A percentile compares a stretch with the other conserved stretches of the same genome.
phyloP scores from a whole-genome alignment of 2,888 invertebrate species.

The Plusia festucae region DNA sequence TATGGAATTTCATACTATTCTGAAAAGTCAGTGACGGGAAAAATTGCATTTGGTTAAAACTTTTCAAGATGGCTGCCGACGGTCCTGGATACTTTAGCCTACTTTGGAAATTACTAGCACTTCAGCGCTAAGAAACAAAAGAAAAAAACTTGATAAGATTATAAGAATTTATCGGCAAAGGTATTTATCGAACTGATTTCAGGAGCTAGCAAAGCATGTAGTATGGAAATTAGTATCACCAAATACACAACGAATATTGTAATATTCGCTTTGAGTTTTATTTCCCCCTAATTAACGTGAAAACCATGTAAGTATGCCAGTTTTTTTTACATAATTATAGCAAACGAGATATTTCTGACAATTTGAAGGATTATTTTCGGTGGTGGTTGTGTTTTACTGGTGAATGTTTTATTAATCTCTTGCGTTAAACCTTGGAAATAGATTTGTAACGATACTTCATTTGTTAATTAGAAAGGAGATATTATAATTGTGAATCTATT shows the following conservation, averaged over 20 bases:
- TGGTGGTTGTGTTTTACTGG: neutral
- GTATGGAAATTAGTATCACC: neutral
- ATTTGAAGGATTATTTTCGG: neutral
- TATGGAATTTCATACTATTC: too few relatives aligned
- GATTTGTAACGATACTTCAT: too few relatives aligned
- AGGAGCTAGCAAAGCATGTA: neutral
- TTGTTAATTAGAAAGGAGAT: too few relatives aligned
- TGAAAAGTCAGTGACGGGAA: too few relatives aligned
- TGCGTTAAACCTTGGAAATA: neutral
- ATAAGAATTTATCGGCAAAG: neutral
- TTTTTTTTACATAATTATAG: too few relatives aligned
- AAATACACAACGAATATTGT: neutral
- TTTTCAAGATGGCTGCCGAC: neutral
- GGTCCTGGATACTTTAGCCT: neutral
- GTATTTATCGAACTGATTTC: neutral
- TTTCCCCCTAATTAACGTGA: neutral
- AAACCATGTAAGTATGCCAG: neutral
- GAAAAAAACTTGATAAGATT: neutral
- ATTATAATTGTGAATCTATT: too few relatives aligned
- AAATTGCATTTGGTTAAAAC: neutral
- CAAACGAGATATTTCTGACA: too few relatives aligned
- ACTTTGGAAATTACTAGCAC: neutral
- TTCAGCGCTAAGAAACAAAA: neutral
- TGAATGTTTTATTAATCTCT: neutral
- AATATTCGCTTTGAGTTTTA: neutral